Evolutionary conservation across 2,888 invertebrate genomes (phyloP).

Genomic region (Acrobasis consociella): DNA sequence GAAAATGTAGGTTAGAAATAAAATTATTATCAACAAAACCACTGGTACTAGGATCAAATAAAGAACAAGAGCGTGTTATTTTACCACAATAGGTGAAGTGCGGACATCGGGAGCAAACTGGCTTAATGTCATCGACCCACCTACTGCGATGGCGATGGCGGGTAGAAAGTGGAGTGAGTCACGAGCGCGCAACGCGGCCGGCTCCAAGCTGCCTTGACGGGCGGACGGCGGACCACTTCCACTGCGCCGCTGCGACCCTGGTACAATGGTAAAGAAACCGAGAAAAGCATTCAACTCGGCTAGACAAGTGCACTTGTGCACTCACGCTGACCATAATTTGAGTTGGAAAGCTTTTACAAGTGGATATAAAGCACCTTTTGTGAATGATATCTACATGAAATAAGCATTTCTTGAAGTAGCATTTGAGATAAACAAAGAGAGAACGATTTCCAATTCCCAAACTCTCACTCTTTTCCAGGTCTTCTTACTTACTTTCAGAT

Average conservation of each 20-base stretch:
- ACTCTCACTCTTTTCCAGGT: too few species aligned
- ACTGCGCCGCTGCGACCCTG: conserved; percentile 15
- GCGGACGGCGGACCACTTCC: conserved; percentile 22
- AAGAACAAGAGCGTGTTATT: conserved; percentile 2
- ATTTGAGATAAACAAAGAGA: too few species aligned
- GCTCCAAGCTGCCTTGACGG: conserved; percentile 53
- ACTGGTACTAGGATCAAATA: conserved; percentile 7
- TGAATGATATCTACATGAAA: too few species aligned
- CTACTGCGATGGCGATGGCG: conserved; percentile 31
- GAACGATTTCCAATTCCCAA: too few species aligned
- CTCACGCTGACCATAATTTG: neutral
- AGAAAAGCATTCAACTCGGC: neutral
- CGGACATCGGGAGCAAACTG: conserved; percentile 48
- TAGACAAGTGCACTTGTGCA: neutral
- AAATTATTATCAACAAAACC: neutral
- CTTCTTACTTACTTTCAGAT: too few species aligned
- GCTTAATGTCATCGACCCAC: conserved; percentile 56
- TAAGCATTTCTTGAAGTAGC: too few species aligned
- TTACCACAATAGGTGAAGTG: conserved; percentile 26
- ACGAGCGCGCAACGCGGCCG: conserved; percentile 32
- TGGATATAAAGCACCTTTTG: neutral
- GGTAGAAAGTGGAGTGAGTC: conserved; percentile 55
- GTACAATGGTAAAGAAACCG: neutral
- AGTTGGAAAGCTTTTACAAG: neutral
- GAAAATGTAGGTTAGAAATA: neutral